Evolutionary conservation across 2,113 vertebrate genomes (phyloP).

Genomic region (Gymnocephalus cernua): DNA sequence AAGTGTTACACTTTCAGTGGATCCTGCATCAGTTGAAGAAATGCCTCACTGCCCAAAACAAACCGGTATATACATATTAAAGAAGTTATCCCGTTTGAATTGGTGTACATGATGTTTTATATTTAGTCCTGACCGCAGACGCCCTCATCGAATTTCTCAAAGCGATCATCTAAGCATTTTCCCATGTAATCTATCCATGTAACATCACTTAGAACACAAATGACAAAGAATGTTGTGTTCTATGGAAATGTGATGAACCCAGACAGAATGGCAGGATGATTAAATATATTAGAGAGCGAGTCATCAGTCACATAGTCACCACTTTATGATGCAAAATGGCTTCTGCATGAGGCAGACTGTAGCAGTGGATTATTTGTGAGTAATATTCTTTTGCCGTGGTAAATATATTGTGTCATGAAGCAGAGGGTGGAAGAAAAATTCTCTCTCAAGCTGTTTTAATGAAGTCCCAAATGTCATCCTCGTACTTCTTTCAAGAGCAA

Average conservation of each 20-base stretch:
- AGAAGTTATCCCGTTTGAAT: slow-evolving; percentile 10
- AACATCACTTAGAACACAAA: slow-evolving; percentile 57
- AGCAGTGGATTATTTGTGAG: slow-evolving; percentile 75
- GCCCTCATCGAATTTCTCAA: slow-evolving; percentile 60
- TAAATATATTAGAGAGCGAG: slow-evolving; percentile 54
- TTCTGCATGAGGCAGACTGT: slow-evolving; percentile 55
- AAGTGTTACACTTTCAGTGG: slow-evolving; percentile 6
- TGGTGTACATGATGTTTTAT: slow-evolving; percentile 26
- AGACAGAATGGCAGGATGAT: slow-evolving; percentile 67
- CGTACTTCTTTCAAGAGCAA: slow-evolving; percentile 71
- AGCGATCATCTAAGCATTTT: slow-evolving; percentile 57
- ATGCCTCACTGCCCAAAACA: slow-evolving; percentile 36
- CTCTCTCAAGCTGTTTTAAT: slow-evolving; percentile 82
- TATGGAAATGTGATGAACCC: slow-evolving; percentile 62
- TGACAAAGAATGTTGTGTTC: slow-evolving; percentile 55
- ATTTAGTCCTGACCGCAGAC: slow-evolving; percentile 46
- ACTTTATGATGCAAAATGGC: slow-evolving; percentile 74
- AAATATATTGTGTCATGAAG: slow-evolving; percentile 78
- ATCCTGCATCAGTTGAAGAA: slow-evolving; percentile 19
- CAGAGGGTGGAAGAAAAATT: slow-evolving; percentile 77
- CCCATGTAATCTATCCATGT: slow-evolving; percentile 59
- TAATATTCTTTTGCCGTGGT: slow-evolving; percentile 67
- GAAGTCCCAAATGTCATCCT: slow-evolving; percentile 84
- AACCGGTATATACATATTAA: slow-evolving; percentile 34
- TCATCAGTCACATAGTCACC: slow-evolving; percentile 68